Conservation (phyloP, 2,888 invertebrate genomes). For the Noctua janthe region DNA sequence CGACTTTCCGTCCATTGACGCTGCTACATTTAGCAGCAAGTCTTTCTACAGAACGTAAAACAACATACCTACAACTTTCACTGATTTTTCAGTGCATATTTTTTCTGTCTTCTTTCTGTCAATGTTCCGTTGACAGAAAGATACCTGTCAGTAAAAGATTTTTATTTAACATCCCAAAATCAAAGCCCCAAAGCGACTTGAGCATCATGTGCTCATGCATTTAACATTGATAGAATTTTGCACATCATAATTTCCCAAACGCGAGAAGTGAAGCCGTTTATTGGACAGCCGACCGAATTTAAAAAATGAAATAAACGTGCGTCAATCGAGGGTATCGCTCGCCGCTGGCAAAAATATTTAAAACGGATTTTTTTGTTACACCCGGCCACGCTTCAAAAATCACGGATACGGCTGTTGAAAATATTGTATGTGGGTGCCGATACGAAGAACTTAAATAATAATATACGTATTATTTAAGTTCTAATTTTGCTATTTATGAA, state of each 20-base stretch:
- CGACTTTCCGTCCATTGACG: background rate
- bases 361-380: slow-evolving; percentile 23
- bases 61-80: background rate
- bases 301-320: slow-evolving; percentile 40
- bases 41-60: background rate
- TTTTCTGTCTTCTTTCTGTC: too few species aligned
- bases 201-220: background rate
- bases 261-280: slow-evolving; percentile 24
- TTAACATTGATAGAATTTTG: slow-evolving; percentile 15
- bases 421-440: background rate
- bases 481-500: too few species aligned
- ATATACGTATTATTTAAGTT: too few species aligned
- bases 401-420: slow-evolving; percentile 9
- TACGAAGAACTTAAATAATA: slow-evolving; percentile 11
- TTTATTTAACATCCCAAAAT: background rate
- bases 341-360: slow-evolving; percentile 32
- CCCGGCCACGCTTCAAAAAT: slow-evolving; percentile 15
- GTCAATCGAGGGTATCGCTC: slow-evolving; percentile 25
- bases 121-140: too few species aligned
- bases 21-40: background rate
- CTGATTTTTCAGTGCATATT: background rate
- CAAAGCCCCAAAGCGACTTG: background rate
- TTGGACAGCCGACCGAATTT: slow-evolving; percentile 34
- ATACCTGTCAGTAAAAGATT: background rate
- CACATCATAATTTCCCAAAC: slow-evolving; percentile 24